phyloP scores from a whole-genome alignment of 2,888 invertebrate genomes.

The Chrysolina oricalcia region DNA sequence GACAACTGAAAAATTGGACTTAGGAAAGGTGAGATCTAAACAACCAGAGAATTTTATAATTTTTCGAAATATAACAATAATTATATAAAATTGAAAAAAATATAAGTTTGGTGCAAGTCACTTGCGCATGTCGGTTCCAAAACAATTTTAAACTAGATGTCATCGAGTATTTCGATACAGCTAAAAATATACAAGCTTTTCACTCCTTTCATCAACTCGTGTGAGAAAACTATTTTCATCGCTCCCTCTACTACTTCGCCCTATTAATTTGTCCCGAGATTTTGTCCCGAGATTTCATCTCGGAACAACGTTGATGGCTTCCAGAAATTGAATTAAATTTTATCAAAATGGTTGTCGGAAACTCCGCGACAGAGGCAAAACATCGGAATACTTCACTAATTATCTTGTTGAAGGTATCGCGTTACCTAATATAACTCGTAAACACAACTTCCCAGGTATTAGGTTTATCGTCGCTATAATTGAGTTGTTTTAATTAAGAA shows the following conservation, averaged over 20 bases:
- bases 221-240: background rate
- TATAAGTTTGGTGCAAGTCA: too few relatives aligned
- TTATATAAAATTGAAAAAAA: too few relatives aligned
- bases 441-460: constrained; percentile 29
- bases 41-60: too few relatives aligned
- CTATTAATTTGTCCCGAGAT: background rate
- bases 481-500: constrained; percentile 39
- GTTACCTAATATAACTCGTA: constrained; percentile 41
- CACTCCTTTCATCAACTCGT: background rate
- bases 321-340: constrained; percentile 8
- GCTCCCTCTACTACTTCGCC: background rate
- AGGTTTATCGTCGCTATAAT: constrained; percentile 37
- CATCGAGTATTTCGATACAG: too few relatives aligned
- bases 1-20: too few relatives aligned
- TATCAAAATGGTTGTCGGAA: constrained; percentile 15
- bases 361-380: constrained; percentile 9
- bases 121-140: too few relatives aligned
- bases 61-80: too few relatives aligned
- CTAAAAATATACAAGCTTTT: background rate
- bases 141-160: too few relatives aligned
- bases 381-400: constrained; percentile 41
- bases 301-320: constrained; percentile 5
- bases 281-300: background rate
- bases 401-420: constrained; percentile 37
- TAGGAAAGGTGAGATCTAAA: too few relatives aligned